Base-by-base conservation (phyloP, 1,140 invertebrate species). In the Octopus bimaculoides region DNA sequence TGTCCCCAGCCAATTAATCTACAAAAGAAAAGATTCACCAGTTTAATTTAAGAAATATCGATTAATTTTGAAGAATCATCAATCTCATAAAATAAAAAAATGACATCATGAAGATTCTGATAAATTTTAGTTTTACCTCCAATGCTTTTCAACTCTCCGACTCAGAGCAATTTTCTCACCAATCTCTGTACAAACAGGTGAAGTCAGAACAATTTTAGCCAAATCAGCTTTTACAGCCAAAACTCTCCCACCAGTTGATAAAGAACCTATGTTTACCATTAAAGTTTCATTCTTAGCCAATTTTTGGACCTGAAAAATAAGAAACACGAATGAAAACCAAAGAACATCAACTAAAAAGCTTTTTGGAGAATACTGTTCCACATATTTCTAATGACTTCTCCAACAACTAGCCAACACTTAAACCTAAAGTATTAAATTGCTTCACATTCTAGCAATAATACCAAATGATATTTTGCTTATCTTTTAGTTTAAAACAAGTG, bases 151-250 rank as follows among this genome's bases (percentile, higher is more conserved):
- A 71, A 99, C 96, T 91, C 98, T 93, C 88, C 98, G 93, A 89
- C 97, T 98, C 5, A 99, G 92, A 10, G 98, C 98, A 87, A 99
- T 99, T 89, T 99, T 99, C 89, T 99, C 98, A 79, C 96, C 96
- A 81, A 98, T 94, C 91, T 99, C 98, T 53, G 98, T 99, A 89
- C 98, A 99, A 0, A 99, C 98, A 4, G 98, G 98, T 91, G 95
- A 97, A 17, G 96, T 98, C 52, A 99, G 92, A 69, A 95, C 94
- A 81, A 99, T 98, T 90, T 99, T 99, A 5, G 98, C 98, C 89
- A 99, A 94, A 94, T 99, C 98, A 85, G 94, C 96, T 89, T 95
- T 98, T 0, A 98, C 98, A 52, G 97, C 98, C 53, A 97, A 92
- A 4, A 99, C 98, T 85, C 97, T 92, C 5, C 98, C 98, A 75